Conservation (phyloP, 2,888 invertebrate species). For the Himalopsyche anomala region DNA sequence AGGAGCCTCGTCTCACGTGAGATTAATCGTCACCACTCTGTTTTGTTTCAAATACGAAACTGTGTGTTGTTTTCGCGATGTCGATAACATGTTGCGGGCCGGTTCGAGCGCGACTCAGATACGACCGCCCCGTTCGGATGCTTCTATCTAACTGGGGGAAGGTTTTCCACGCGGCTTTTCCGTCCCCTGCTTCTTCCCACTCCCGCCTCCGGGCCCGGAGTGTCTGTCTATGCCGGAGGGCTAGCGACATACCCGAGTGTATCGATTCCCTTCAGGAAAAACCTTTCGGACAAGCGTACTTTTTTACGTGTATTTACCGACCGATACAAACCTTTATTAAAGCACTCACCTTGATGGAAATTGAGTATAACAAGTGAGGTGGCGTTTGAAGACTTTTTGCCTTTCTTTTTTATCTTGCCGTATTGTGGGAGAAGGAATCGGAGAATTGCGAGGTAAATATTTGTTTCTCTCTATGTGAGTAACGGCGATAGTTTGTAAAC, state of each 20-base stretch:
- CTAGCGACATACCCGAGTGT: conserved; percentile 57
- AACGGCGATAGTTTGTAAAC: not conserved
- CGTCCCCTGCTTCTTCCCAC: conserved; percentile 52
- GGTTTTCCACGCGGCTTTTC: conserved; percentile 59
- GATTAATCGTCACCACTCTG: conserved; percentile 17
- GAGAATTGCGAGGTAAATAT: conserved; percentile 8
- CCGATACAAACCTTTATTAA: conserved; percentile 60
- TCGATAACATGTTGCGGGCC: conserved; percentile 60
- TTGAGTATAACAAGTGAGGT: conserved; percentile 54
- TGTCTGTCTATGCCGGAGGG: conserved; percentile 59
- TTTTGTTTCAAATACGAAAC: not conserved
- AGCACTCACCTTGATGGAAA: conserved; percentile 52
- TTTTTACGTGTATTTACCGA: conserved; percentile 61
- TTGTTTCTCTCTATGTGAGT: not conserved
- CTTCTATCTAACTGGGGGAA: conserved; percentile 62
- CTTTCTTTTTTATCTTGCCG: not conserved
- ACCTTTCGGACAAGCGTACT: conserved; percentile 55
- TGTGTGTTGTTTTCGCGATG: conserved; percentile 51
- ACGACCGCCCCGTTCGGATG: conserved; percentile 56
- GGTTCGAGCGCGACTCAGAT: not conserved
- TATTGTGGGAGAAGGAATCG: not conserved
- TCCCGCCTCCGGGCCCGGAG: conserved; percentile 48
- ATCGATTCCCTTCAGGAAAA: conserved; percentile 64
- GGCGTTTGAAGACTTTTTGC: not conserved
- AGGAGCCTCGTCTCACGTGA: conserved; percentile 46